These are phyloP conservation scores for Megaceryle torquata DNA, from an alignment of 2,113 vertebrate species.

Conservation along the genomic window DNA sequence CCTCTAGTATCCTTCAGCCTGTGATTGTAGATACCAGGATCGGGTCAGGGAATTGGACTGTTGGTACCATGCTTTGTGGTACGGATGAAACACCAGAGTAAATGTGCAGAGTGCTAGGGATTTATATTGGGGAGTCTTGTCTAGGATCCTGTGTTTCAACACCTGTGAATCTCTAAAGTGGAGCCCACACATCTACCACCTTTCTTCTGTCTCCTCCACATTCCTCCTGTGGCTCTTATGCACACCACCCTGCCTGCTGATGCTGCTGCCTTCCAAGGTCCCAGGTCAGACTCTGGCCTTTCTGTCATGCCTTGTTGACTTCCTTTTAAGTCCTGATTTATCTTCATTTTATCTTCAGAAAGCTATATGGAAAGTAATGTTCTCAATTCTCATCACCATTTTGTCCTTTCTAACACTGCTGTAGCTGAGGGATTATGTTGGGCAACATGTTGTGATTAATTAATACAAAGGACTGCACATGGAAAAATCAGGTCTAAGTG, in stretches of 20 bases:
- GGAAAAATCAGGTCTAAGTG: background rate
- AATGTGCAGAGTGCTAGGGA: background rate
- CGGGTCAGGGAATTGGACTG: rapidly evolving
- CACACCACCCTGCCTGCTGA: background rate
- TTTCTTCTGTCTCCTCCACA: background rate
- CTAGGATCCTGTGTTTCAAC: background rate
- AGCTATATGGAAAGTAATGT: background rate
- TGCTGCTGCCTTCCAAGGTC: background rate
- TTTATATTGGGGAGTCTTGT: background rate
- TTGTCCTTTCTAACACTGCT: background rate
- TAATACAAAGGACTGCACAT: background rate
- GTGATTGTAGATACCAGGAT: background rate
- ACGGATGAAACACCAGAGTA: background rate
- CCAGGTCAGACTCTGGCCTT: background rate
- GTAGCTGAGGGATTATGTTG: background rate
- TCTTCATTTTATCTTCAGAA: background rate
- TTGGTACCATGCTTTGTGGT: background rate
- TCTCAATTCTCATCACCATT: background rate
- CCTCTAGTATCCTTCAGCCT: background rate
- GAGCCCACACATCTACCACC: background rate
- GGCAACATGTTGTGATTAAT: slow-evolving; percentile 2
- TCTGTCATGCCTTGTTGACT: background rate
- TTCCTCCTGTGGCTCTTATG: rapidly evolving
- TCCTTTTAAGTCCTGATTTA: background rate
- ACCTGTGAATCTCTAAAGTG: background rate